Conservation (phyloP, 2,888 invertebrate genomes). For the Drosophila kuntzei region DNA sequence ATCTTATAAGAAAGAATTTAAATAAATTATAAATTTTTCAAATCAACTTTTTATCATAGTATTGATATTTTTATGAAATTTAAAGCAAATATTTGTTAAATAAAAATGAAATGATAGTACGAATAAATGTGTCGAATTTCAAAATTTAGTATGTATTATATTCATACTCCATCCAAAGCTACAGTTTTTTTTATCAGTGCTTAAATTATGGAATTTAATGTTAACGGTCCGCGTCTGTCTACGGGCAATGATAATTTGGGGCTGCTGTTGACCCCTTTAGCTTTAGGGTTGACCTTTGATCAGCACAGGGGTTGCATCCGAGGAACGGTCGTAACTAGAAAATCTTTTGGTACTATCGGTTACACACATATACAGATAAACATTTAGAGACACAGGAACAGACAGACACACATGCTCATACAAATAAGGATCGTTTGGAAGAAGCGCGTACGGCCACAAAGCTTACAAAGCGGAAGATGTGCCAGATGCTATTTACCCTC, state of each 20-base stretch:
- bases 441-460: not conserved
- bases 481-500: constrained; percentile 7
- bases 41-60: too few relatives aligned
- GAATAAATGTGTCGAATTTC: too few relatives aligned
- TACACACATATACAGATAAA: not conserved
- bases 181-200: not conserved
- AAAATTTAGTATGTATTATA: too few relatives aligned
- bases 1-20: too few relatives aligned
- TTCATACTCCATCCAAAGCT: not conserved
- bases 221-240: constrained; percentile 12
- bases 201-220: constrained; percentile 16
- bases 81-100: too few relatives aligned
- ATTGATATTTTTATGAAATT: too few relatives aligned
- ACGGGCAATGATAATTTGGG: constrained; percentile 44
- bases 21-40: too few relatives aligned
- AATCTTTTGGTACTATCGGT: constrained; percentile 1
- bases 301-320: constrained; percentile 41
- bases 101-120: too few relatives aligned
- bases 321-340: not conserved
- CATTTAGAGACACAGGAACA: not conserved
- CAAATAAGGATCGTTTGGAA: not conserved
- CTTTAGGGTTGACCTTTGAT: constrained; percentile 55
- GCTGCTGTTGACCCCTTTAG: constrained; percentile 43
- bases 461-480: constrained; percentile 2
- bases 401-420: not conserved